Conservation (phyloP, 2,113 vertebrate species). For the Sula dactylatra region DNA sequence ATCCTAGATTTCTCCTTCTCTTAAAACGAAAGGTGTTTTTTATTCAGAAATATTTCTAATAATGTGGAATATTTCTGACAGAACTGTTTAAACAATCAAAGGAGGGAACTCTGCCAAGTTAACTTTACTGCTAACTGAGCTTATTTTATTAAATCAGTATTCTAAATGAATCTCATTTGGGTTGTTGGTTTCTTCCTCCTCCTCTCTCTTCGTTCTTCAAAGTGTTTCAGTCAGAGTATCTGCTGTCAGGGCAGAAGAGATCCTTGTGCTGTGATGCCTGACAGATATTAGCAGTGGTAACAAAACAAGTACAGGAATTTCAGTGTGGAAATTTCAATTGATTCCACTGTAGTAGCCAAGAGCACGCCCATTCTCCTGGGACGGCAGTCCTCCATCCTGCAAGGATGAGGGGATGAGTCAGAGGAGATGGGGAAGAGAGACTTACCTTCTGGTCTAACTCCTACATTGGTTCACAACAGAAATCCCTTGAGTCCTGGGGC, state of each 20-base stretch:
- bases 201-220: not conserved
- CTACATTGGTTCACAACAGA: not conserved
- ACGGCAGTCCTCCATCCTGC: not conserved
- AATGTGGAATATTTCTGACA: not conserved
- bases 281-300: not conserved
- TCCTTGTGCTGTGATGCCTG: not conserved
- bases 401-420: not conserved
- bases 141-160: constrained; percentile 25
- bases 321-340: not conserved
- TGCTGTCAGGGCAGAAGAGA: not conserved
- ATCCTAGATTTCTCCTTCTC: not conserved
- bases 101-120: not conserved
- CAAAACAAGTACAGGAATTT: constrained; percentile 4
- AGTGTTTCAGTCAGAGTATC: not conserved
- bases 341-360: not conserved
- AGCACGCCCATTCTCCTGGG: not conserved
- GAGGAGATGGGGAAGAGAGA: not conserved
- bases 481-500: not conserved
- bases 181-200: not conserved
- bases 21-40: not conserved
- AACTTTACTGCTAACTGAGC: not conserved
- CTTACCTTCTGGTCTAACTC: not conserved
- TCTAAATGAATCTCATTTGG: not conserved
- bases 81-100: constrained; percentile 21
- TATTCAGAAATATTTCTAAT: not conserved